Evolutionary conservation across 2,113 vertebrate genomes (phyloP), one percentile per base, ranked within the genome.

Genomic region (Thamnaconus septentrionalis): DNA sequence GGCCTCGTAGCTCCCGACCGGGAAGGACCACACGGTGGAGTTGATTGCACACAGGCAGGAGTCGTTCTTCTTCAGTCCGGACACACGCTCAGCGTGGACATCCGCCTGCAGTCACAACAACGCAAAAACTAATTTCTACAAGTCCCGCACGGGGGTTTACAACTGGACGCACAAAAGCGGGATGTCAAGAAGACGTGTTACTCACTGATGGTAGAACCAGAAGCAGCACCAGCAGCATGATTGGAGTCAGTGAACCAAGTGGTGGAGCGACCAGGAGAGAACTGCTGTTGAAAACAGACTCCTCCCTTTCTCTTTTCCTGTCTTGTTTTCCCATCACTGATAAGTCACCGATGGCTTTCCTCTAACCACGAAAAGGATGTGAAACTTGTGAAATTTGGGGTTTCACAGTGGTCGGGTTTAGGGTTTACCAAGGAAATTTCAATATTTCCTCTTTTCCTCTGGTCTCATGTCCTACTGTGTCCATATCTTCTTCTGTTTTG

Each of bases 11-110:
- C 59, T 66, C 40, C 12, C 8, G 3, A 60, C 66, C 4, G 91
- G 91, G 51, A 92, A 91, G 0, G 54, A 58, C 89, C 90, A 92
- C 50, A 47, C 1, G 4, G 39, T 67, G 54, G 80, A 63, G 71
- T 87, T 67, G 42, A 91, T 78, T 6, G 59, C 39, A 45, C 91
- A 92, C 41, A 66, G 56, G 52, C 91, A 91, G 0, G 76, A 66
- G 5, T 48, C 78, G 0, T 70, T 0, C 9, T 41, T 56, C 54
- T 11, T 72, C 45, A 11, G 11, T 7, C 91, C 88, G 0, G 1
- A 3, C 6, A 90, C 56, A 0, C 8, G 79, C 62, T 84, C 70
- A 12, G 75, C 18, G 10, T 67, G 11, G n/a, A 55, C 41, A 1
- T 55, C 56, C 8, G 0, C 73, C 91, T 88, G 72, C 54, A 66